A percentile compares a stretch with the other conserved stretches of the same genome.
Evolutionary conservation across 2,888 invertebrate species (phyloP).

Genomic region (Dyspetes luteomarginatus): DNA sequence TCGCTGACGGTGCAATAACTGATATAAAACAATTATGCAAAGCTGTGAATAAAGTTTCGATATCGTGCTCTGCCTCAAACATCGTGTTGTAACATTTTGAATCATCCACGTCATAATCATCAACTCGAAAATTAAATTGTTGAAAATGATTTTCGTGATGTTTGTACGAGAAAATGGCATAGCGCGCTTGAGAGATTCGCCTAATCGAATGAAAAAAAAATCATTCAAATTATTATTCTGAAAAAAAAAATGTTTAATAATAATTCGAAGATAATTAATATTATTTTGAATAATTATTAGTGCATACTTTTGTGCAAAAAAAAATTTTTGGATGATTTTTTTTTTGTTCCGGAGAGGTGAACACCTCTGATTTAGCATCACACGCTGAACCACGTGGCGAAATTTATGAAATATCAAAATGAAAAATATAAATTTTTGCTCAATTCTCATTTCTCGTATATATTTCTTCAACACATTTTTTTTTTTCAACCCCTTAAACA

Average conservation of each 20-base stretch:
- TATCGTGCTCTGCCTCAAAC: background rate
- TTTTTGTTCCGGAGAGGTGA: background rate
- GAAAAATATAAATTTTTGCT: background rate
- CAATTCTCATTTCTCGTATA: background rate
- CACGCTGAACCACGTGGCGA: no score
- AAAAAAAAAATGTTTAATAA: background rate
- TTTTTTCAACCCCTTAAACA: background rate
- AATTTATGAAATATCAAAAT: background rate
- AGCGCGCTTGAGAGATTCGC: background rate
- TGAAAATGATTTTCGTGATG: no score
- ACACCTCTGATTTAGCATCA: no score
- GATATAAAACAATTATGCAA: background rate
- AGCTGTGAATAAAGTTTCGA: background rate
- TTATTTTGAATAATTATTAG: background rate
- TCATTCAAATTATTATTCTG: background rate
- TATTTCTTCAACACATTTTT: background rate
- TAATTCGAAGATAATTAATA: background rate
- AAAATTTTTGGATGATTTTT: background rate
- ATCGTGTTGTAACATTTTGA: background rate
- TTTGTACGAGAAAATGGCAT: background rate
- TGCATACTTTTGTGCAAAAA: background rate
- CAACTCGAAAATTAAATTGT: background rate
- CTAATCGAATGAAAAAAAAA: background rate
- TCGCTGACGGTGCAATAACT: no score
- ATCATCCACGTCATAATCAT: background rate